Conservation (phyloP, 1,140 invertebrate genomes). For the Rhysida immarginata region DNA sequence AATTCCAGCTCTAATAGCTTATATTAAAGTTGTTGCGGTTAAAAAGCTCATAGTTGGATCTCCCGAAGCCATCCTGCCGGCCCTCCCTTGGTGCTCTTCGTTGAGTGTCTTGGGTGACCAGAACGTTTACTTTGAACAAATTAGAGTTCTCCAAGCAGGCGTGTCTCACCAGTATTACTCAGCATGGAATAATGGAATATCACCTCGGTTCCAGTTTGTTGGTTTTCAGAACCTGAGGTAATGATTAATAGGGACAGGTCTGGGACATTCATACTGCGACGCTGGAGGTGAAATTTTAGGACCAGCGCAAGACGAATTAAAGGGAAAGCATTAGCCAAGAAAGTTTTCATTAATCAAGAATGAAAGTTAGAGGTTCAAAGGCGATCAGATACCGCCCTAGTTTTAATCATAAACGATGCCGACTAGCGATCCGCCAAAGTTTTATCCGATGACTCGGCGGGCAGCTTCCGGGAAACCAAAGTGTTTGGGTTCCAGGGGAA, state of each 20-base stretch:
- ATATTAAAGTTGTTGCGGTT: slow-evolving; percentile 70
- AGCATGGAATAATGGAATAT: slow-evolving; percentile 70
- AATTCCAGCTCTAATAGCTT: slow-evolving; percentile 81
- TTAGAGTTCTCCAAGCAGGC: slow-evolving; percentile 69
- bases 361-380: too few relatives aligned
- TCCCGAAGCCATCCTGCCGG: slow-evolving; percentile 21
- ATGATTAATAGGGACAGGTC: slow-evolving; percentile 43
- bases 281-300: slow-evolving; percentile 53
- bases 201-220: slow-evolving; percentile 56
- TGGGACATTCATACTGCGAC: slow-evolving; percentile 36
- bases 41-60: slow-evolving; percentile 34
- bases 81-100: slow-evolving; percentile 26
- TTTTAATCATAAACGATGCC: too few relatives aligned
- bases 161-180: slow-evolving; percentile 49
- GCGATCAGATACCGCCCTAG: too few relatives aligned
- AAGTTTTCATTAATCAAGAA: too few relatives aligned
- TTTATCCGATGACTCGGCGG: slow-evolving; percentile 66
- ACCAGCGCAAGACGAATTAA: slow-evolving; percentile 57
- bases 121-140: slow-evolving; percentile 57
- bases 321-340: slow-evolving; percentile 66
- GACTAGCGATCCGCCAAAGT: slow-evolving; percentile 27
- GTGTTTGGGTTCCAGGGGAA: too few relatives aligned
- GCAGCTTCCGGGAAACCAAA: too few relatives aligned
- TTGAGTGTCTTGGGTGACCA: slow-evolving; percentile 30
- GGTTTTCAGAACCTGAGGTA: slow-evolving; percentile 41